A percentile compares a stretch with the other conserved stretches of the same genome.
These are phyloP conservation scores for Hozukius guyotensis DNA, from an alignment of 2,797 vertebrate genomes.

Conservation along the genomic window DNA sequence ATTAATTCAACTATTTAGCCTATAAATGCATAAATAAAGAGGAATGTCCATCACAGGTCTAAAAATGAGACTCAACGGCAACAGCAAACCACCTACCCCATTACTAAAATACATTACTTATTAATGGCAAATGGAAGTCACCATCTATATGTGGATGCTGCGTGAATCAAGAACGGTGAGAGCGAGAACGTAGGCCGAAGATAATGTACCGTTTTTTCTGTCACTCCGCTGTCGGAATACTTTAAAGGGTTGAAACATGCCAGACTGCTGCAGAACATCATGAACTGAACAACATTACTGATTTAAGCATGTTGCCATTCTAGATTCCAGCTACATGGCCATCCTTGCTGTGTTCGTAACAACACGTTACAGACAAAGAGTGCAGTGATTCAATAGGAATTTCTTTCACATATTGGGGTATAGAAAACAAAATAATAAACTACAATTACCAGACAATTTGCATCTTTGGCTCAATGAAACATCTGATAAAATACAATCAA, in stretches of 20 bases:
- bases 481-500: background rate
- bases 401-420: background rate
- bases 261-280: background rate
- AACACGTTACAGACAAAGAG: background rate
- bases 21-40: background rate
- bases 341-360: background rate
- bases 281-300: background rate
- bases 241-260: slow-evolving; percentile 7
- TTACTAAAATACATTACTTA: background rate
- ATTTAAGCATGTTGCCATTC: background rate
- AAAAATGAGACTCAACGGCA: background rate
- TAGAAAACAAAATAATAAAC: background rate
- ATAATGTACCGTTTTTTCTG: background rate
- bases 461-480: background rate
- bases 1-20: background rate
- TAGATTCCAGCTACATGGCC: background rate
- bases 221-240: background rate
- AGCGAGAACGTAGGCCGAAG: background rate
- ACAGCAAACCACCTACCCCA: background rate
- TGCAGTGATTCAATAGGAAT: background rate
- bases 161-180: background rate
- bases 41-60: background rate
- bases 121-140: background rate
- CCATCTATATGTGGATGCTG: background rate
- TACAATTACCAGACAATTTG: background rate